Conservation (phyloP, 1,140 invertebrate genomes). For the Helicoverpa zea region DNA sequence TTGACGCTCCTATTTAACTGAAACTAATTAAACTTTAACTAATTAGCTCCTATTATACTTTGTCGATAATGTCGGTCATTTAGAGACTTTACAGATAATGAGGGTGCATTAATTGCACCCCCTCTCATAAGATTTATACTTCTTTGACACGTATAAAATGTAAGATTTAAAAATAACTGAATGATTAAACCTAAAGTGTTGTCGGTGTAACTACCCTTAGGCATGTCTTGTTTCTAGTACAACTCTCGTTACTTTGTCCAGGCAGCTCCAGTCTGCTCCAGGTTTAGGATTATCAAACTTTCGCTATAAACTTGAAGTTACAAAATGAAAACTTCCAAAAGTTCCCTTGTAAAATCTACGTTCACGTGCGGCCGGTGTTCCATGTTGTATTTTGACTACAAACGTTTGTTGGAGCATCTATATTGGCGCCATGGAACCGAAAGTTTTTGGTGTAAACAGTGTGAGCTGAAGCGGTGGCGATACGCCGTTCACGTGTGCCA, state of each 20-base stretch:
- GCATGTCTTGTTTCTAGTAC: not conserved
- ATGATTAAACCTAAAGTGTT: not conserved
- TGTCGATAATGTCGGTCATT: conserved; percentile 21
- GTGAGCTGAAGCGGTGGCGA: conserved; percentile 62
- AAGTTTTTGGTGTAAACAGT: conserved; percentile 65
- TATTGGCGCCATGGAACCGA: conserved; percentile 74
- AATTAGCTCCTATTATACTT: conserved; percentile 25
- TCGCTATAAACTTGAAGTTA: conserved; percentile 44
- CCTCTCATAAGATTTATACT: not conserved
- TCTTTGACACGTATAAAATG: conserved; percentile 10
- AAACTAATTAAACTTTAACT: conserved; percentile 1
- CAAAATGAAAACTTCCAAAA: conserved; percentile 49
- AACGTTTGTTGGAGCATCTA: conserved; percentile 66
- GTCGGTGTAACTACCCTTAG: not conserved
- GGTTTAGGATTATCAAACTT: conserved; percentile 35
- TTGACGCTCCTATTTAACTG: not conserved
- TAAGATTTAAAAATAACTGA: not conserved
- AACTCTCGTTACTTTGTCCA: conserved; percentile 3
- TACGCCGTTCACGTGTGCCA: conserved; percentile 67
- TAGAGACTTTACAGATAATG: conserved; percentile 9
- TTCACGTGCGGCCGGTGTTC: conserved; percentile 65
- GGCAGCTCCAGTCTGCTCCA: not conserved
- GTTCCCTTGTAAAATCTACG: conserved; percentile 20
- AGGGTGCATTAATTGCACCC: conserved; percentile 16
- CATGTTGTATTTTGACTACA: conserved; percentile 66